Conservation (phyloP, 2,797 vertebrate genomes). For the Microtus obscurus region DNA sequence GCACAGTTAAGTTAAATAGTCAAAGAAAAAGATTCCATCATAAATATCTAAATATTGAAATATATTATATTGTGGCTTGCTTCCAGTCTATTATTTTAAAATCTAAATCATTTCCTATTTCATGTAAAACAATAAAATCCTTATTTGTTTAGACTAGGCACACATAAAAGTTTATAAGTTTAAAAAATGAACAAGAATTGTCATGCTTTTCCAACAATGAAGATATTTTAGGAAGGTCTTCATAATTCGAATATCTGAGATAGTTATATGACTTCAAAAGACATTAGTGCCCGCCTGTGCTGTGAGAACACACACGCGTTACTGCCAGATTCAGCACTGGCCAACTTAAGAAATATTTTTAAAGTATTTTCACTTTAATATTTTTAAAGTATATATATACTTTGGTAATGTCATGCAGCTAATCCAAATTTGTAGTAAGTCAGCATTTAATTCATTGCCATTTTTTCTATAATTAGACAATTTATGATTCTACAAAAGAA, state of each 20-base stretch:
- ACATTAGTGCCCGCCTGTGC: conserved; percentile 5
- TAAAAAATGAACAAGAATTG: conserved; percentile 12
- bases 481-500: background rate
- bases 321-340: background rate
- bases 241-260: conserved; percentile 62
- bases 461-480: background rate
- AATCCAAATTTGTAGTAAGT: conserved; percentile 6
- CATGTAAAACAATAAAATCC: conserved; percentile 37
- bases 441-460: background rate
- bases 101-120: conserved; percentile 41
- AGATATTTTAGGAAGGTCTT: conserved; percentile 57
- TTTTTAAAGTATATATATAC: background rate
- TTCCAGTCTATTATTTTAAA: conserved; percentile 57
- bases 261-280: conserved; percentile 44
- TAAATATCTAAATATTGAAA: conserved; percentile 11
- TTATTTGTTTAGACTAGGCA: conserved; percentile 57
- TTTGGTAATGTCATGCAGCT: background rate
- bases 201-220: conserved; percentile 43
- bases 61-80: background rate
- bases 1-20: background rate
- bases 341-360: conserved; percentile 41
- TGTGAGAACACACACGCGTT: background rate
- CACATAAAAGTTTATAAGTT: conserved; percentile 48
- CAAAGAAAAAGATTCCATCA: background rate
- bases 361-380: conserved; percentile 56